Evolutionary conservation across 1,140 invertebrate species (phyloP), one percentile per base, ranked within the genome.

Genomic region (Drosophila setifemur): DNA sequence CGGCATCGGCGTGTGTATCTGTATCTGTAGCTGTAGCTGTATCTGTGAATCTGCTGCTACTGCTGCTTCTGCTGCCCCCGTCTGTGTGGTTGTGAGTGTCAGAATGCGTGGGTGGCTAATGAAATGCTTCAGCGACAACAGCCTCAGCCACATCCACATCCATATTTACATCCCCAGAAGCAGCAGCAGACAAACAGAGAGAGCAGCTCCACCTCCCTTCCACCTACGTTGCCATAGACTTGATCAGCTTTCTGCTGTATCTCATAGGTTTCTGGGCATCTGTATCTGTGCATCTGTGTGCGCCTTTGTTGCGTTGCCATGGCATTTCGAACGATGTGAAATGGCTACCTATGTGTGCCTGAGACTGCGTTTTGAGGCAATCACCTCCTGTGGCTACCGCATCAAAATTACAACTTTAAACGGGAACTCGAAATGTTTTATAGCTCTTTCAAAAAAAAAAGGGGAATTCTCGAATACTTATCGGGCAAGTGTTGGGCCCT

Each of bases 51-150:
- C 5, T 19, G 44, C 61, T 14, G 48, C 64, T 57, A 14, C 45
- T 19, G n/a, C 31, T 61, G 35, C 5, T 8, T 37, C 16, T 33
- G 26, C 43, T 35, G 48, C 21, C 35, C 7, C 43, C 31, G 26
- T 29, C 19, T 19, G 12, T 31, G 28, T 42, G 35, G 47, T 29
- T 53, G 52, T 57, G 78, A 35, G 79, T 66, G 69, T 73, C 64
- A 48, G 54, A 58, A 66, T 55, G 81, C 73, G 79, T 83, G 79
- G 79, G 81, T 75, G 79, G 79, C 79, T 86, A 85, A 85, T 85
- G 74, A 85, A 85, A 85, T 86, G 79, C 79, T 75, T 85, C 79
- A 85, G 49, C 79, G 73, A 61, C 79, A 85, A 69, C 79, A 69
- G 57, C 79, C 73, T 54, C 74, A 83, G 42, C 79, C 72, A 47